These are phyloP conservation scores for Panopea generosa DNA, from an alignment of 2,888 invertebrate species.

Conservation along the genomic window DNA sequence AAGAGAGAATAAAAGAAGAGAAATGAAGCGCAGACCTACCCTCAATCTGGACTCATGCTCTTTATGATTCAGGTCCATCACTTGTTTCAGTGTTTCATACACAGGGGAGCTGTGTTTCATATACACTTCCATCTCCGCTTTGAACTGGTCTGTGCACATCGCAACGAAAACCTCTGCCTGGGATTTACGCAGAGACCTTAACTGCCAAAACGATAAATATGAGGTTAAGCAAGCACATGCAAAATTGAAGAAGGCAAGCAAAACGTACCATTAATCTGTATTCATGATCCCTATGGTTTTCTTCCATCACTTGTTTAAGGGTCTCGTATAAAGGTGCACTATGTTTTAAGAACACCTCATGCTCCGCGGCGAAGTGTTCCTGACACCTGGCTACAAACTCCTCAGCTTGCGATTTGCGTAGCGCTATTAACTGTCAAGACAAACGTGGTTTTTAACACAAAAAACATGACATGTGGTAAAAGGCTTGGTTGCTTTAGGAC, in stretches of 20 bases:
- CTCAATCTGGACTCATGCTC: slow-evolving; percentile 86
- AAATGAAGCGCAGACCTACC: slow-evolving; percentile 34
- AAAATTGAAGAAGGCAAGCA: no score
- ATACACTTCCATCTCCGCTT: slow-evolving; percentile 91
- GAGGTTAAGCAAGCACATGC: no score
- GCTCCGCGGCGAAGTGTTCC: slow-evolving; percentile 90
- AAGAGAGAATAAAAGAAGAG: no score
- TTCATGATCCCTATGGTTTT: slow-evolving; percentile 70
- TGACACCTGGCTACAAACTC: slow-evolving; percentile 80
- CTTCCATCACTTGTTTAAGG: slow-evolving; percentile 72
- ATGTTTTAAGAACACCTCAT: slow-evolving; percentile 93
- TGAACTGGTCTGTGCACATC: slow-evolving; percentile 88
- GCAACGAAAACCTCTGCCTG: slow-evolving; percentile 82
- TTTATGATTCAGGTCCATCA: slow-evolving; percentile 74
- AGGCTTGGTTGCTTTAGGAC: no score
- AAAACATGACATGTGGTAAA: no score
- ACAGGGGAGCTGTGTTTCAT: slow-evolving; percentile 93
- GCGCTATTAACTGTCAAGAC: slow-evolving; percentile 79
- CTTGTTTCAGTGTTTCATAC: slow-evolving; percentile 74
- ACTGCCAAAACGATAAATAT: slow-evolving; percentile 66
- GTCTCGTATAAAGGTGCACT: slow-evolving; percentile 88
- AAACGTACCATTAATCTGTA: slow-evolving; percentile 86
- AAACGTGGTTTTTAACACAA: no score
- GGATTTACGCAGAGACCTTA: slow-evolving; percentile 81
- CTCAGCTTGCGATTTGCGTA: slow-evolving; percentile 82